Evolutionary conservation across 2,888 invertebrate genomes (phyloP), one percentile per base, ranked within the genome.

Genomic region (Acanthopleura granulata): DNA sequence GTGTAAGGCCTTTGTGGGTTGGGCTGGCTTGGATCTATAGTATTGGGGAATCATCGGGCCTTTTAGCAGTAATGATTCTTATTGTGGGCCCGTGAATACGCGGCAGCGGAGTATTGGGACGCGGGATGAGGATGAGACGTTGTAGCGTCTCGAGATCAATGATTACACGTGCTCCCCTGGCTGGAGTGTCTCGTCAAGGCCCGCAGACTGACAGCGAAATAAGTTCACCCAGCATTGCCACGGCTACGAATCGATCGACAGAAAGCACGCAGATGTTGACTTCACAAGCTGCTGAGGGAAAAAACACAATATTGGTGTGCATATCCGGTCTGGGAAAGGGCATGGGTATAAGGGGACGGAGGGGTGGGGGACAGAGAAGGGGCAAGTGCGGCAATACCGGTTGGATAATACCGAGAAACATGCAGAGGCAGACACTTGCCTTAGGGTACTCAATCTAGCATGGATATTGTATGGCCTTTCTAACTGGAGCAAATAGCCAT

Each of bases 271-370:
- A 66, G 66, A 66, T 66, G 66, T 27, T 66, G 66, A 66, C 66
- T 66, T 66, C 66, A 66, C 66, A 66, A 25, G 22, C 57, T 57
- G 57, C 40, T 40, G 40, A 40, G 66, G 66, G 15, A 66, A 66
- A 66, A 66, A 66, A 66, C 57, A 57, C 57, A 57, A 57, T 57
- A 57, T 57, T 22, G 22, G 57, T 18, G n/a, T 57, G 57, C 57
- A 57, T 57, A 57, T 57, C 57, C 57, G 57, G 40, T 40, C 40
- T 27, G 62, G 49, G 76, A 76, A 61, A 72, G 74, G 27, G 71
- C 30, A 40, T 71, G 61, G 25, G 22, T n/a, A 57, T 49, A 29
- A 62, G 40, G 49, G 51, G 49, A 50, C 9, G 66, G 57, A 29
- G 72, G 50, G 72, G 70, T 29, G n/a, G 50, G 50, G 50, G 73